Percentiles rank a stretch among this genome's conserved stretches.
Conservation (phyloP, 2,888 invertebrate genomes). For the Andrena flavipes region DNA sequence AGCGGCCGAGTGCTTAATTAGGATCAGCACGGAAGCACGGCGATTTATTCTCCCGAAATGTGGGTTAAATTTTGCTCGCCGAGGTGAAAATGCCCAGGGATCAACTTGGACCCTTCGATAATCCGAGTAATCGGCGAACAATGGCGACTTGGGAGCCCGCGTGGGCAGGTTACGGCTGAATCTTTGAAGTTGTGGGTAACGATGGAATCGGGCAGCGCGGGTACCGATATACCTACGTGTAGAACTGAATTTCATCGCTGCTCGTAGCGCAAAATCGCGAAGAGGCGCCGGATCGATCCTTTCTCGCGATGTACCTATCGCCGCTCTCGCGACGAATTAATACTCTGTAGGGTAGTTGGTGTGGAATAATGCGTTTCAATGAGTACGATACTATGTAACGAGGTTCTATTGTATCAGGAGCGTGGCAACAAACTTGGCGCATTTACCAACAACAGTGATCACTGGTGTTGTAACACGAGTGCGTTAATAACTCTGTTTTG, state of each 20-base stretch:
- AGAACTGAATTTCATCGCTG: background rate
- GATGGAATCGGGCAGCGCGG: background rate
- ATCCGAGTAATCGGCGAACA: background rate
- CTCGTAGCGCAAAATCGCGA: background rate
- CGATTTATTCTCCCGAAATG: background rate
- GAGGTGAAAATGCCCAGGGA: slow-evolving; percentile 1
- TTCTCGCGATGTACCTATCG: too few relatives aligned
- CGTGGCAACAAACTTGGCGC: slow-evolving; percentile 6
- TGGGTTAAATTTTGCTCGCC: slow-evolving; percentile 24
- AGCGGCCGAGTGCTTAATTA: slow-evolving; percentile 38
- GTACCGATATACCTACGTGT: background rate
- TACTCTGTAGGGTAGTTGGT: background rate
- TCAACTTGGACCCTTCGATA: slow-evolving; percentile 1
- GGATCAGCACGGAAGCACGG: slow-evolving; percentile 32
- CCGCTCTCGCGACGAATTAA: slow-evolving; percentile 18
- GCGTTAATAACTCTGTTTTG: background rate
- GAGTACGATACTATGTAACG: slow-evolving; percentile 12
- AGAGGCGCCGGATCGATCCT: background rate
- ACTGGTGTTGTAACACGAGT: background rate
- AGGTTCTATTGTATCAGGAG: background rate
- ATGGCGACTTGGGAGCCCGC: background rate
- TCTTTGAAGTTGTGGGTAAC: slow-evolving; percentile 3
- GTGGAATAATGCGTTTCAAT: slow-evolving; percentile 15
- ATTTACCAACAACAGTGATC: background rate
- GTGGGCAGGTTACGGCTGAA: background rate